Conservation (phyloP, 2,113 vertebrate genomes). For the human region GRCh38 chr3:74661501-74662000, state of each 20-base stretch:
- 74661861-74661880: neutral
- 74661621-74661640: neutral
- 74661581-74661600: neutral
- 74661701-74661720: neutral
- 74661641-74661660: neutral
- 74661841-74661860: neutral
- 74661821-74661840: constrained; percentile 40
- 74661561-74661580: neutral
- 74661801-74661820: constrained; percentile 20
- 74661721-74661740: neutral
- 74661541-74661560: neutral
- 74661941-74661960: neutral
- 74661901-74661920: neutral
- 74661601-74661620: neutral
- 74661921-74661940: neutral
- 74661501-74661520: neutral
- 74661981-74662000: neutral
- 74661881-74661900: constrained; percentile 20
- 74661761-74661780: neutral
- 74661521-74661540: neutral
- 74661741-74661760: neutral
- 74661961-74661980: constrained; percentile 37
- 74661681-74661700: neutral
- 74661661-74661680: neutral
- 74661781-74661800: neutral